Evolutionary conservation across 2,113 vertebrate species (phyloP), one percentile per base, ranked within the genome.

Genomic region (human (Homo sapiens)): DNA sequence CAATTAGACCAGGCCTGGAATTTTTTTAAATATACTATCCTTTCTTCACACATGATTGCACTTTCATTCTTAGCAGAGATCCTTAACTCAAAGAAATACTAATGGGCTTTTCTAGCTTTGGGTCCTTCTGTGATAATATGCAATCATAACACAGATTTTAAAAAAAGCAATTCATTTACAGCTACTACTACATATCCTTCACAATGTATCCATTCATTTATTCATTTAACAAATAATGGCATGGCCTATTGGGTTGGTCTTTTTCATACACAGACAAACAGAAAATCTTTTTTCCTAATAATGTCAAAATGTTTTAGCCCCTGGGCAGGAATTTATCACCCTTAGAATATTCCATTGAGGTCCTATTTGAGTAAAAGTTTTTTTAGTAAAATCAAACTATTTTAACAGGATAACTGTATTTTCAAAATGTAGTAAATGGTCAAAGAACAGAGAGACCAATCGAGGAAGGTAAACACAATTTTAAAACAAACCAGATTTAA

Each of bases 1-100:
- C 95, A 98, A 98, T 97, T 98, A 97, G 88, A 73, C 27, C 68
- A 64, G 79, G 68, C 68, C 83, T 86, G 93, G 95, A 83, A 82
- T 48, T 83, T 91, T 93, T 91, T 97, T 64, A 76, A 98, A 97
- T 94, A 97, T 85, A 93, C 88, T 91, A 95, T 97, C 94, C 89
- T 97, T 89, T 94, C 93, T 96, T 90, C 93, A 97, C 97, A 93
- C 87, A 89, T 95, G 79, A 90, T 45, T 97, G 91, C 75, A 11
- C 92, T 90, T 93, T 84, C 88, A 1, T 57, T 96, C 96, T 97
- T 82, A 95, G 78, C 90, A 92, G 1, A 93, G 75, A 52, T 93
- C 50, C 86, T 94, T 96, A 48, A 93, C 68, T 94, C 61, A 43
- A 87, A 64, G 68, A 87, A 93, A 72, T 30, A 80, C 23, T 48